Percentiles rank a stretch among this genome's conserved stretches.
These are phyloP conservation scores for Hipposideros armiger DNA, from an alignment of 2,113 vertebrate species.

Conservation along the genomic window DNA sequence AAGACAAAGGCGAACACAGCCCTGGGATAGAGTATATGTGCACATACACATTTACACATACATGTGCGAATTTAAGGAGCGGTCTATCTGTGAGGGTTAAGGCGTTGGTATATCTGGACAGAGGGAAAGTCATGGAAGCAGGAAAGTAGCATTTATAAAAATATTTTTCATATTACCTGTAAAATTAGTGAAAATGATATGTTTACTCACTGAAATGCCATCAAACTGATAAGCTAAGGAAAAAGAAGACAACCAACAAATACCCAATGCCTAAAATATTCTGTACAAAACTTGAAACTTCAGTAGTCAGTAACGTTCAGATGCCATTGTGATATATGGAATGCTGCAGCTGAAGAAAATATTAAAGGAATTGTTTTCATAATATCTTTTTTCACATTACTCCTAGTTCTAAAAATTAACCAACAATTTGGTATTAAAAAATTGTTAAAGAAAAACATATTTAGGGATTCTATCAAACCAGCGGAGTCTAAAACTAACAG, in stretches of 20 bases:
- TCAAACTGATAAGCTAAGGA: background rate
- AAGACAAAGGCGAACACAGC: background rate
- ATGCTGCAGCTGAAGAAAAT: background rate
- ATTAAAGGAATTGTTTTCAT: background rate
- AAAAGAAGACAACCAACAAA: background rate
- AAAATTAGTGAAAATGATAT: background rate
- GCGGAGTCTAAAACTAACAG: conserved; percentile 12
- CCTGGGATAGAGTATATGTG: background rate
- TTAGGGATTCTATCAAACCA: conserved; percentile 38
- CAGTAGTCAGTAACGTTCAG: background rate
- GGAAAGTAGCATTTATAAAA: background rate
- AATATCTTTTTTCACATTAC: background rate
- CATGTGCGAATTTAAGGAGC: background rate
- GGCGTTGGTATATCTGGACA: background rate
- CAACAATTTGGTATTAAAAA: background rate
- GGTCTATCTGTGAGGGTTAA: background rate
- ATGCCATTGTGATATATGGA: background rate
- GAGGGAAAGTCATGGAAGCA: background rate
- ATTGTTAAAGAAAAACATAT: conserved; percentile 3
- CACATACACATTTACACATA: background rate
- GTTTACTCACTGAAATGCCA: background rate
- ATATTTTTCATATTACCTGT: background rate
- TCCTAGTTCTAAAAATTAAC: conserved; percentile 17
- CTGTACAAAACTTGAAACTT: background rate
- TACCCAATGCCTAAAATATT: background rate